These are phyloP conservation scores for Sabatieria punctata DNA, from an alignment of 2,888 invertebrate species.

Conservation along the genomic window DNA sequence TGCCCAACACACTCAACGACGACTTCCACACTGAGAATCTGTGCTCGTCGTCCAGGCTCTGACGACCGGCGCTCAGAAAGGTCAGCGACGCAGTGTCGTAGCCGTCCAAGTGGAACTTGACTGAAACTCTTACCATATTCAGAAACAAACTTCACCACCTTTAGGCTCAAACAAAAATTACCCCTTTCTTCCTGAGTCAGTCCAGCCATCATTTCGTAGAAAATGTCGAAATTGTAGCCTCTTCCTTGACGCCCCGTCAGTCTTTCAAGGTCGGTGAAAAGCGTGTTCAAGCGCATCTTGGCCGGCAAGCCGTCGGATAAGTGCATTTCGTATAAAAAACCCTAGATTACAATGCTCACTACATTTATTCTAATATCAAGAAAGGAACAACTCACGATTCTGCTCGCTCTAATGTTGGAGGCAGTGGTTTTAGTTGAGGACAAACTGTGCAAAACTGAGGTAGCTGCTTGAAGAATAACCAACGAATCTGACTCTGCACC, in stretches of 20 bases:
- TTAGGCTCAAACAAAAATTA: too few species aligned
- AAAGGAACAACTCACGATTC: too few species aligned
- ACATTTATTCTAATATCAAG: too few species aligned
- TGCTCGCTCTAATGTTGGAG: too few species aligned
- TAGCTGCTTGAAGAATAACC: not conserved
- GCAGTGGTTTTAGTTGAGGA: too few species aligned
- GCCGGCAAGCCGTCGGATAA: constrained; percentile 84
- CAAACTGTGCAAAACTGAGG: constrained; percentile 1
- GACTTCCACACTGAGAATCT: not conserved
- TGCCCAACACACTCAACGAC: constrained; percentile 51
- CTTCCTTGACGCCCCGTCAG: too few species aligned
- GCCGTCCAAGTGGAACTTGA: not conserved
- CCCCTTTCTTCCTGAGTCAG: constrained; percentile 63
- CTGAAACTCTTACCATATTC: too few species aligned
- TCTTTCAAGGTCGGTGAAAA: constrained; percentile 54
- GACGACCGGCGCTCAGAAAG: not conserved
- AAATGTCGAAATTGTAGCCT: constrained; percentile 89
- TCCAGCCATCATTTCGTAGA: constrained; percentile 85
- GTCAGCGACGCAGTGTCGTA: not conserved
- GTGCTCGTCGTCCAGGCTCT: not conserved
- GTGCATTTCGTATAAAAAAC: constrained; percentile 87
- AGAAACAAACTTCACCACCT: too few species aligned
- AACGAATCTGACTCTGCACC: not conserved
- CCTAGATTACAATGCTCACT: constrained; percentile 49
- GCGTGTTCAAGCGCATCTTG: constrained; percentile 86